Base-by-base conservation (phyloP, 1,140 invertebrate genomes). In the Stegodyphus mimosarum region DNA sequence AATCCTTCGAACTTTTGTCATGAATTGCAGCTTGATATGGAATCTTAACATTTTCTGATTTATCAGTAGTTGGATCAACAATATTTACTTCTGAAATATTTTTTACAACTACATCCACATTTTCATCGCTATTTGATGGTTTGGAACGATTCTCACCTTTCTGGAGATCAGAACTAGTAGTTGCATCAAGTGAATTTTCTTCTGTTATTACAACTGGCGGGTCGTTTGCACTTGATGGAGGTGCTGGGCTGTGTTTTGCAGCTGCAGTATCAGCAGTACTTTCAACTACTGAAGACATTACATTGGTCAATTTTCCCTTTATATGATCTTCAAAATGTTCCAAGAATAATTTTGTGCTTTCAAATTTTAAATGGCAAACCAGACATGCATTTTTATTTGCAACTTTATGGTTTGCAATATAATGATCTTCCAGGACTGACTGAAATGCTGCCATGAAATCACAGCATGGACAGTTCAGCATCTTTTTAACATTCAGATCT, bases 381-480 rank as follows among this genome's bases (percentile, higher is more conserved):
- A 78, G 72, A 49, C 83, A 86, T n/a, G 74, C 66, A 72, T 86
- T 86, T 66, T 78, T 86, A n/a, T 78, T 77, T 15, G 52, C 48
- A 52, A 64, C 67, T 53, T 86, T 86, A 17, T 86, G 83, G 7
- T 63, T 33, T 3, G 83, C 83, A 50, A 86, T 78, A 49, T 86
- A 86, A 66, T 86, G 83, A 71, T 86, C 83, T 64, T 78, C 67
- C 6, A 86, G 60, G 7, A 86, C 74, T 49, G 83, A 86, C 17
- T 71, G 53, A 50, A 86, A 86, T 50, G 75, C 74, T 6, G 83
- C 83, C 74, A 78, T 50, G 9, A 77, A 86, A 48, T 86, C 83
- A 66, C 83, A 86, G 52, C 83, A 86, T 13, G 83, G 74, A 53
- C 83, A 86, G n/a, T 63, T 11, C 7, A 86, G n/a, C 74, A 86